Evolutionary conservation across 1,140 invertebrate genomes (phyloP).

Genomic region (Rhyacophila brunnea): DNA sequence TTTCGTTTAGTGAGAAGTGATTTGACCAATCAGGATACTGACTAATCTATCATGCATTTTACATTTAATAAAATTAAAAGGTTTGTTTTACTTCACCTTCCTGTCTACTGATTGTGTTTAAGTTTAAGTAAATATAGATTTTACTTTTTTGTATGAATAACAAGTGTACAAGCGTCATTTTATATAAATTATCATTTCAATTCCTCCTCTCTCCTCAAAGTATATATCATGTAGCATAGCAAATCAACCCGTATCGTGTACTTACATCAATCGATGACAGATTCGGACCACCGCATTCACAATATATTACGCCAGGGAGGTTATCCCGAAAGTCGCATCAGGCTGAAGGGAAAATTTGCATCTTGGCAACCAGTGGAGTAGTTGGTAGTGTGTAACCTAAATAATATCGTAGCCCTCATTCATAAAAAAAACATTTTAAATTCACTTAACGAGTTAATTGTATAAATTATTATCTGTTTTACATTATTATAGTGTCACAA

Average conservation of each 20-base stretch:
- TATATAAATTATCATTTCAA: background rate
- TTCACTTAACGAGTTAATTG: background rate
- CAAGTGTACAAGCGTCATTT: background rate
- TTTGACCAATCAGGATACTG: no score
- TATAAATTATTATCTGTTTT: background rate
- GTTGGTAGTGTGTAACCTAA: background rate
- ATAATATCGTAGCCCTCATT: slow-evolving; percentile 1
- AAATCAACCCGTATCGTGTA: slow-evolving; percentile 8
- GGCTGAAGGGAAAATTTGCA: slow-evolving; percentile 11
- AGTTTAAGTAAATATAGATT: background rate
- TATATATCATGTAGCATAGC: slow-evolving; percentile 11
- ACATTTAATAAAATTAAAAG: no score
- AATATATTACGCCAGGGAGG: slow-evolving; percentile 13
- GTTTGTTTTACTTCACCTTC: no score
- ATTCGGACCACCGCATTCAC: slow-evolving; percentile 21
- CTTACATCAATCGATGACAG: slow-evolving; percentile 10
- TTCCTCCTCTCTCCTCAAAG: background rate
- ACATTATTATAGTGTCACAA: slow-evolving; percentile 1
- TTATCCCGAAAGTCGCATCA: slow-evolving; percentile 12
- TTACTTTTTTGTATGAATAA: background rate
- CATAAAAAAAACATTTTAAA: background rate
- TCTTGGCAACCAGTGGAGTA: slow-evolving; percentile 10
- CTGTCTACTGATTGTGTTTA: no score
- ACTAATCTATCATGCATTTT: no score
- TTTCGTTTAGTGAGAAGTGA: no score